phyloP scores from a whole-genome alignment of 2,113 vertebrate genomes.

The Zosterops pallidus region DNA sequence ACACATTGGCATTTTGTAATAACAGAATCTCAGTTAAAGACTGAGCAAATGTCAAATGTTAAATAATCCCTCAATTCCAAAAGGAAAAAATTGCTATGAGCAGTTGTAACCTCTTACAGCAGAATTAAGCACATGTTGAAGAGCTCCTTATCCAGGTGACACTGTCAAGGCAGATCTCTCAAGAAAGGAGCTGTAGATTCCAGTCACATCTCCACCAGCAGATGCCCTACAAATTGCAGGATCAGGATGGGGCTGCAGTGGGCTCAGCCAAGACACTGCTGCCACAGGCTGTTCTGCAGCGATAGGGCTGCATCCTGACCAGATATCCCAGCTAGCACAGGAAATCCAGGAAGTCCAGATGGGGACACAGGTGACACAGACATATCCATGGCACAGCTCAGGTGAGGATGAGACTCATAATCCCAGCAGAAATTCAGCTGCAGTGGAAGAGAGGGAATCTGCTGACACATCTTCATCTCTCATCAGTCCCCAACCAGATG shows the following conservation, averaged over 20 bases:
- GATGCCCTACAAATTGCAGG: accelerated
- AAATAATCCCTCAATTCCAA: not conserved
- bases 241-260: not conserved
- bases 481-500: accelerated
- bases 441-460: not conserved
- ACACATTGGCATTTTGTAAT: not conserved
- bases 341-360: not conserved
- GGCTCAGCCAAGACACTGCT: not conserved
- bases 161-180: not conserved
- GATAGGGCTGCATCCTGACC: not conserved
- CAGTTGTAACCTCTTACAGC: not conserved
- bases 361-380: too few species aligned
- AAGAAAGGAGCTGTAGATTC: not conserved
- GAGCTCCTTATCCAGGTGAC: not conserved
- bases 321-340: not conserved
- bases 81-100: not conserved
- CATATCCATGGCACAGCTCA: not conserved
- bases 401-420: not conserved
- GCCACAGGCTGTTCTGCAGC: not conserved
- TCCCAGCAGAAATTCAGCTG: not conserved
- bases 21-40: not conserved
- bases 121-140: accelerated
- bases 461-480: not conserved
- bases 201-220: not conserved
- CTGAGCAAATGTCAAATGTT: not conserved